Percentiles rank a stretch among this genome's conserved stretches.
Conservation (phyloP, 1,140 invertebrate species). For the Sminthurinus signatus region DNA sequence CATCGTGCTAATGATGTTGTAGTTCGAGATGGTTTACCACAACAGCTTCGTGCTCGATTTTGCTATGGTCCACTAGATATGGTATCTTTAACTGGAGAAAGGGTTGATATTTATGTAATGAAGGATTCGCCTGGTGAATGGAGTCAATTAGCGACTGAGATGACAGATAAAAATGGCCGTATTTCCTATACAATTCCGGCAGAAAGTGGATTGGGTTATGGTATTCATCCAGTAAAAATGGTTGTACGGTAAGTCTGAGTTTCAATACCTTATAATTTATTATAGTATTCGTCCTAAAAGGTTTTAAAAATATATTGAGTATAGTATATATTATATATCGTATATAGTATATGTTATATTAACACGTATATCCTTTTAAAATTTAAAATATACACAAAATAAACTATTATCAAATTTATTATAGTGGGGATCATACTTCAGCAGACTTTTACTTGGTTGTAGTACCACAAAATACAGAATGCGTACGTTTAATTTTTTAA, state of each 20-base stretch:
- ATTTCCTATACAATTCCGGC: constrained; percentile 78
- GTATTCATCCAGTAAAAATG: constrained; percentile 94
- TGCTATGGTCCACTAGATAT: constrained; percentile 98
- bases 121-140: constrained; percentile 89
- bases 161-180: constrained; percentile 92
- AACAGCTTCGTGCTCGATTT: constrained; percentile 82
- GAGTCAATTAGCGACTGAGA: constrained; percentile 76
- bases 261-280: too few relatives aligned
- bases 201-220: constrained; percentile 78
- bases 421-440: constrained; percentile 84
- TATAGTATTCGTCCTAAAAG: too few relatives aligned
- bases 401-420: too few relatives aligned
- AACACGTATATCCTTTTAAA: too few relatives aligned
- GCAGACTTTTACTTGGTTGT: constrained; percentile 92
- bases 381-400: too few relatives aligned
- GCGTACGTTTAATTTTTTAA: too few relatives aligned
- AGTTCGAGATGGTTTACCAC: constrained; percentile 78
- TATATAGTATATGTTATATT: too few relatives aligned
- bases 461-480: constrained; percentile 90
- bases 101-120: constrained; percentile 95
- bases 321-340: too few relatives aligned
- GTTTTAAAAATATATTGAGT: too few relatives aligned
- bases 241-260: constrained; percentile 66
- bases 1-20: constrained; percentile 98
- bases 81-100: constrained; percentile 72